These are phyloP conservation scores for Odontesthes bonariensis DNA, from an alignment of 2,113 vertebrate genomes.

Conservation along the genomic window DNA sequence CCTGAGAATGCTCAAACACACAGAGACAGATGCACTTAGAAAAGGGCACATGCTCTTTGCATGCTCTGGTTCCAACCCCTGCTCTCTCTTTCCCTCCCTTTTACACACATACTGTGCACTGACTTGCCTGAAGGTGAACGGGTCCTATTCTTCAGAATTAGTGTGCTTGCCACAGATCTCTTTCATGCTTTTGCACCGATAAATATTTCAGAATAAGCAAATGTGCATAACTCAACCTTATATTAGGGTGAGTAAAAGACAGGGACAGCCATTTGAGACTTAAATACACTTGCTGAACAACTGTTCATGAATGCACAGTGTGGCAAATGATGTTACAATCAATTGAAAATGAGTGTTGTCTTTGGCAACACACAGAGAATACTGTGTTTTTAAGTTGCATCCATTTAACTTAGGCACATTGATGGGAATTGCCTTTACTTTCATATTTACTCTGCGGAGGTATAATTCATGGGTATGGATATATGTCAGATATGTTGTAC, in stretches of 20 bases:
- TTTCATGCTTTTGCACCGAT: conserved; percentile 56
- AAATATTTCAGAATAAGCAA: conserved; percentile 66
- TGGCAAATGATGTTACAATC: conserved; percentile 18
- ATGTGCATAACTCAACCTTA: conserved; percentile 37
- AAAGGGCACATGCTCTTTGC: conserved; percentile 41
- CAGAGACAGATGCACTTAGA: conserved; percentile 29
- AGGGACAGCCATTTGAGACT: conserved; percentile 10
- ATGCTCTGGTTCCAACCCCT: conserved; percentile 10
- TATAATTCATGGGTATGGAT: neutral
- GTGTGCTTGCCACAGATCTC: conserved; percentile 44
- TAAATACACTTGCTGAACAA: conserved; percentile 26
- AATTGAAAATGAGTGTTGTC: conserved; percentile 5
- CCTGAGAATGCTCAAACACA: conserved; percentile 20
- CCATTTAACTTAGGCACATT: neutral
- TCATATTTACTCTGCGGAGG: neutral
- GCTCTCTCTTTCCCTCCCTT: conserved; percentile 13
- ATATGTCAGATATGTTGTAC: neutral
- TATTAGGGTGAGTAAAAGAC: neutral
- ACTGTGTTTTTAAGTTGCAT: neutral
- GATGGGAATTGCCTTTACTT: neutral
- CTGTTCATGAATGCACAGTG: conserved; percentile 24
- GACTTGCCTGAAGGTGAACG: conserved; percentile 54
- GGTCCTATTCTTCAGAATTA: conserved; percentile 51
- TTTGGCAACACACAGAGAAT: conserved; percentile 7
- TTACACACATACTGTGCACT: conserved; percentile 32